phyloP scores from a whole-genome alignment of 2,888 invertebrate genomes.

The Phragmatobia fuliginosa region DNA sequence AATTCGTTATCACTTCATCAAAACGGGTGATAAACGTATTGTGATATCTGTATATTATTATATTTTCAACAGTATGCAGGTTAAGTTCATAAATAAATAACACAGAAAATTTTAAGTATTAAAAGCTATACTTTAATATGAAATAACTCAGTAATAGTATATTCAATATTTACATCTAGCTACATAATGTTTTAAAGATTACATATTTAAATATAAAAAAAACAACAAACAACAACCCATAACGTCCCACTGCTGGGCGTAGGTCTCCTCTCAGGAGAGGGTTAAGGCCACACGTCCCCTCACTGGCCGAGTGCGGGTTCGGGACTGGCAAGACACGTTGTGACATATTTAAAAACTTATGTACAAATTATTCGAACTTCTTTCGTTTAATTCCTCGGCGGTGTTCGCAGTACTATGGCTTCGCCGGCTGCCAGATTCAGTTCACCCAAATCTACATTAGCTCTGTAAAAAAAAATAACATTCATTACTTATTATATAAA shows the following conservation, averaged over 20 bases:
- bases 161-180: background rate
- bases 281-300: too few species aligned
- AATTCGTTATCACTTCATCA: background rate
- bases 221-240: too few species aligned
- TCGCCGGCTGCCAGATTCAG: conserved; percentile 63
- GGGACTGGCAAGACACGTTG: too few species aligned
- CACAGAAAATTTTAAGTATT: background rate
- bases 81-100: background rate
- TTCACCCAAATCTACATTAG: conserved; percentile 42
- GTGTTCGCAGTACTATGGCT: conserved; percentile 58
- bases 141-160: background rate
- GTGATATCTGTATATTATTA: background rate
- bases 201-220: too few species aligned
- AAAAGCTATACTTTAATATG: background rate
- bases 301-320: too few species aligned
- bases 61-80: background rate
- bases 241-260: too few species aligned
- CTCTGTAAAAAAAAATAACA: conserved; percentile 49
- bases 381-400: conserved; percentile 40
- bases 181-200: too few species aligned
- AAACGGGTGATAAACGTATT: background rate
- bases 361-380: background rate
- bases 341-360: background rate
- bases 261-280: too few species aligned
- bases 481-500: background rate